Evolutionary conservation across 2,888 invertebrate genomes (phyloP), one percentile per base, ranked within the genome.

Genomic region (Ectemnius lituratus): DNA sequence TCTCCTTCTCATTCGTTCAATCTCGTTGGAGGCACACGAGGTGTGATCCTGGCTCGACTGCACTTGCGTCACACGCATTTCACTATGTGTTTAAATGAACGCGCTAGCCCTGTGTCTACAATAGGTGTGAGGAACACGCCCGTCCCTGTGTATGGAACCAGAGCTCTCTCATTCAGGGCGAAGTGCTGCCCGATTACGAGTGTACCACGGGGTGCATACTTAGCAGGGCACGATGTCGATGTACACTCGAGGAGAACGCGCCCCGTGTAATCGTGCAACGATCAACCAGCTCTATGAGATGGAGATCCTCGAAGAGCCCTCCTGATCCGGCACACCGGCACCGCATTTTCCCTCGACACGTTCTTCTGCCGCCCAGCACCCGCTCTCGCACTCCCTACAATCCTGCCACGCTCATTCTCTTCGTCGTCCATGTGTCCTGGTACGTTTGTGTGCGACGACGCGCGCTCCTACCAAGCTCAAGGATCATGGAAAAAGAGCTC

Each of bases 21-120:
- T 76, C 74, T 69, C 73, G 62, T 47, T 62, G 52, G 68, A 70
- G 65, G 70, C 74, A 64, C 73, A 63, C 76, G 79, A 86, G 81
- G 86, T 86, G 85, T 80, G 85, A 85, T 84, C 79, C 76, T 60
- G 75, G 60, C 62, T 70, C 58, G 68, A 46, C 52, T 65, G 75
- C 66, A 70, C 63, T 62, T 64, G 62, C 71, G 59, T 63, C 78
- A 63, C 61, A 74, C 67, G 65, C 59, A 72, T 73, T 60, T 67
- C 67, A 57, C 71, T 75, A 58, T 27, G 37, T 37, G 73, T 65
- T 62, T 64, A 56, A 70, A 56, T 66, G 52, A 58, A 64, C 62
- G 68, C 70, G 59, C 63, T 67, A 64, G 67, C 71, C 66, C 37
- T 69, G 68, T 57, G 57, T 62, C 67, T 58, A 37, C 37, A 37